Percentiles rank a stretch among this genome's conserved stretches.
These are phyloP conservation scores for Eustalomyia histrio DNA, from an alignment of 2,888 invertebrate species.

Conservation along the genomic window DNA sequence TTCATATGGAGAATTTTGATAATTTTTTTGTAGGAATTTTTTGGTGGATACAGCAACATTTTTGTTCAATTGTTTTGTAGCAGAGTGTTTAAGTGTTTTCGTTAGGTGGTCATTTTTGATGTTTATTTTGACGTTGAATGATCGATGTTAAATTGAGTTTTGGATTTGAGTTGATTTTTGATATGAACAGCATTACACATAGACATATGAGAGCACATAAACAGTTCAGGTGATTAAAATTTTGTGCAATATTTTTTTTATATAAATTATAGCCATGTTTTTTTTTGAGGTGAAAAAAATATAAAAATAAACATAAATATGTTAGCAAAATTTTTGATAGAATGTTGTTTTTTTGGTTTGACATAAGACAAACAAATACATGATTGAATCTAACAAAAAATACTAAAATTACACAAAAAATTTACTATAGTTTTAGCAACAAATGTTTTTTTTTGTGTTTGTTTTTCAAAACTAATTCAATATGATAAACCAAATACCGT, in stretches of 20 bases:
- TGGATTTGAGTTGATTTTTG: slow-evolving; percentile 15
- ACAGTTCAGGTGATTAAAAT: slow-evolving; percentile 57
- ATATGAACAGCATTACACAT: slow-evolving; percentile 64
- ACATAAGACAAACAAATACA: slow-evolving; percentile 41
- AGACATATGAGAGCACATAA: slow-evolving; percentile 63
- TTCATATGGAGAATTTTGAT: slow-evolving; percentile 8
- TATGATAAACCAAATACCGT: slow-evolving; percentile 49
- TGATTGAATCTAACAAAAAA: slow-evolving; percentile 2
- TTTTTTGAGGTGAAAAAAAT: slow-evolving; percentile 49
- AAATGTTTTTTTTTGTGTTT: slow-evolving; percentile 29
- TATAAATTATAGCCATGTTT: slow-evolving; percentile 41
- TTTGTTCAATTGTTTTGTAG: slow-evolving; percentile 51
- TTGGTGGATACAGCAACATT: slow-evolving; percentile 30
- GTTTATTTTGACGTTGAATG: slow-evolving; percentile 44
- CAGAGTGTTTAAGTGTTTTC: slow-evolving; percentile 44
- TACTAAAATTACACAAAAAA: slow-evolving; percentile 10
- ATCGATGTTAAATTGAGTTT: slow-evolving; percentile 34
- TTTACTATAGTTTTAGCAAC: slow-evolving; percentile 16
- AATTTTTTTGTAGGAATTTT: slow-evolving; percentile 4
- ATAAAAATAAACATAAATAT: slow-evolving; percentile 64
- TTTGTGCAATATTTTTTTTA: slow-evolving; percentile 51
- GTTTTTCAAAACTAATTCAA: background rate
- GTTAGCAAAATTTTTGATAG: slow-evolving; percentile 52
- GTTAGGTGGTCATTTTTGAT: slow-evolving; percentile 14
- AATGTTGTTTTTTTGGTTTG: background rate